These are phyloP conservation scores for Elachura formosa DNA, from an alignment of 2,113 vertebrate genomes.

Conservation along the genomic window DNA sequence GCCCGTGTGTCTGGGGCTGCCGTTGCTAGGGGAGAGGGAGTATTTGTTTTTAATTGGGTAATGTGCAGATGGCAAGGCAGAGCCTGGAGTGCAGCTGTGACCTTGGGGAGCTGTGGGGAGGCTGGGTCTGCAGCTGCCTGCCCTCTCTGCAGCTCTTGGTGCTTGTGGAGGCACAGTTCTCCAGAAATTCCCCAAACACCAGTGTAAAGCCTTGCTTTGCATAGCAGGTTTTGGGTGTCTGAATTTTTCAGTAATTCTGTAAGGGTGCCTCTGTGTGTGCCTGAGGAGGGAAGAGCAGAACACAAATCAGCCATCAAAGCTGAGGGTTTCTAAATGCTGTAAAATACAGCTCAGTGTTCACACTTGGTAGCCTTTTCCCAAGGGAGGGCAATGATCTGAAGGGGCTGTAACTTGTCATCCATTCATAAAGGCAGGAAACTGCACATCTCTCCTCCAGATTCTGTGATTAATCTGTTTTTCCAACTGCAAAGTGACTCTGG, in stretches of 20 bases:
- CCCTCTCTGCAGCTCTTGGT: not conserved
- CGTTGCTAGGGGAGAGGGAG: constrained; percentile 43
- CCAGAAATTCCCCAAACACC: not conserved
- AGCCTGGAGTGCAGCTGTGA: constrained; percentile 40
- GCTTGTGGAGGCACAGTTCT: not conserved
- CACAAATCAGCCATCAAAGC: not conserved
- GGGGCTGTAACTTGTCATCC: not conserved
- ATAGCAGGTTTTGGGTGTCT: not conserved
- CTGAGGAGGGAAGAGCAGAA: not conserved
- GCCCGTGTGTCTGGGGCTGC: constrained; percentile 20
- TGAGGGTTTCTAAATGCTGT: not conserved
- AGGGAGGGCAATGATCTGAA: not conserved
- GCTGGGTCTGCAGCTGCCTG: constrained; percentile 39
- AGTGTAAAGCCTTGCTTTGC: not conserved
- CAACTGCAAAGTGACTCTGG: not conserved
- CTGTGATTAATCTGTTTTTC: not conserved
- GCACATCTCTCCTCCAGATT: not conserved
- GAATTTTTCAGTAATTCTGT: not conserved
- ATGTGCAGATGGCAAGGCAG: constrained; percentile 49
- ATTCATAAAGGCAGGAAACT: not conserved
- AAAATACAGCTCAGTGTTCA: not conserved
- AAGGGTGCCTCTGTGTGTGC: not conserved
- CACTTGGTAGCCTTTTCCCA: not conserved
- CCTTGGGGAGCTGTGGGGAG: constrained; percentile 8
- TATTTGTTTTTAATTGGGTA: constrained; percentile 64